Conservation (phyloP, 2,888 invertebrate genomes). For the Drosophila lacicola region DNA sequence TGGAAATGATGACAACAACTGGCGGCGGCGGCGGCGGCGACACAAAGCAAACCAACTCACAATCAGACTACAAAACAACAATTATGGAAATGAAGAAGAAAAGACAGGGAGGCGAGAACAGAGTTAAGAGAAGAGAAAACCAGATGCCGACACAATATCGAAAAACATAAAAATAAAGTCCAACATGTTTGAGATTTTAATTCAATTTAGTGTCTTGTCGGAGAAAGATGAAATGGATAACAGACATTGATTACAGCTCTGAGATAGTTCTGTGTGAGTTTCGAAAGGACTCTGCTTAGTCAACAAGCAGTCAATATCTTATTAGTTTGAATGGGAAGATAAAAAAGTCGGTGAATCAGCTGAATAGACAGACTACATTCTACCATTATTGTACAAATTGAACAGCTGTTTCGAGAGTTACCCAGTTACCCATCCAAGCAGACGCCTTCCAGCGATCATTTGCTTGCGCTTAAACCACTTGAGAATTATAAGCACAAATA, state of each 20-base stretch:
- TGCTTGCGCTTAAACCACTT: not conserved
- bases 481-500: not conserved
- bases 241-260: slow-evolving; percentile 9
- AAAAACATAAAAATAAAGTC: slow-evolving; percentile 42
- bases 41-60: slow-evolving; percentile 45
- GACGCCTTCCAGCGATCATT: not conserved
- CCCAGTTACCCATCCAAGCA: too few relatives aligned
- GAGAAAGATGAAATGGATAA: slow-evolving; percentile 58
- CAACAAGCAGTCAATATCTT: not conserved
- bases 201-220: slow-evolving; percentile 57
- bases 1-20: slow-evolving; percentile 38
- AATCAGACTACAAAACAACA: slow-evolving; percentile 55
- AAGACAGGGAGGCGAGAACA: slow-evolving; percentile 11
- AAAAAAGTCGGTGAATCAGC: too few relatives aligned
- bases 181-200: slow-evolving; percentile 67
- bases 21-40: slow-evolving; percentile 39
- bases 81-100: slow-evolving; percentile 68
- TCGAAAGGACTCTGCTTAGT: slow-evolving; percentile 16
- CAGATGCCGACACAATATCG: slow-evolving; percentile 52
- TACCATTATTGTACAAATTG: not conserved
- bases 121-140: slow-evolving; percentile 10
- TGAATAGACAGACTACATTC: not conserved
- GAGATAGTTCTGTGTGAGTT: not conserved
- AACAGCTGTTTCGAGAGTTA: not conserved
- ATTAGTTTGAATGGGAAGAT: not conserved